These are phyloP conservation scores for Ypsolopha sequella DNA, from an alignment of 2,888 invertebrate genomes.

Conservation along the genomic window DNA sequence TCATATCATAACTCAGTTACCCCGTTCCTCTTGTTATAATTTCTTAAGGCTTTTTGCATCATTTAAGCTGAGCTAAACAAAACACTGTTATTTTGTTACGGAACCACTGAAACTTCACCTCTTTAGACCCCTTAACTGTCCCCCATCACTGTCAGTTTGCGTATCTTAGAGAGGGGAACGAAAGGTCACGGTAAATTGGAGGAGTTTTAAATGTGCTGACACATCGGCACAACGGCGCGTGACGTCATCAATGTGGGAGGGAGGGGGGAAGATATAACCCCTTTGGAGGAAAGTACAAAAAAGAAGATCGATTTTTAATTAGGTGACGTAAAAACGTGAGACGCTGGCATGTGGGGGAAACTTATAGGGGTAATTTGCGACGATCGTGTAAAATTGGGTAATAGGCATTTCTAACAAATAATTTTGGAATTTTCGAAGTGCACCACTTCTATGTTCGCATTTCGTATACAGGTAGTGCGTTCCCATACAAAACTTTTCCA, in stretches of 20 bases:
- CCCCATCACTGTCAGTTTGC: slow-evolving; percentile 5
- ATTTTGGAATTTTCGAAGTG: too few species aligned
- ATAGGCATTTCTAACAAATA: too few species aligned
- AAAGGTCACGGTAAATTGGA: slow-evolving; percentile 16
- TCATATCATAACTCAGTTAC: not conserved
- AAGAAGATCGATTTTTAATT: not conserved
- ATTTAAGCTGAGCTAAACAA: slow-evolving; percentile 38
- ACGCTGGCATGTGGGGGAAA: too few species aligned
- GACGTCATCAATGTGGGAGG: slow-evolving; percentile 15
- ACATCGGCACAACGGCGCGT: slow-evolving; percentile 16
- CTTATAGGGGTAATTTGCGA: too few species aligned
- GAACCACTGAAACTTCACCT: slow-evolving; percentile 23
- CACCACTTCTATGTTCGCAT: too few species aligned
- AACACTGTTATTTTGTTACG: slow-evolving; percentile 17
- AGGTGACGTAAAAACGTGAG: not conserved
- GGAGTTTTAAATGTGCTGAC: slow-evolving; percentile 18
- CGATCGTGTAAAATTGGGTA: too few species aligned
- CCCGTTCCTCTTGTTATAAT: slow-evolving; percentile 3
- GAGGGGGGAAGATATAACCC: not conserved
- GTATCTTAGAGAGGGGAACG: slow-evolving; percentile 6
- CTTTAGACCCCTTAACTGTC: slow-evolving; percentile 9
- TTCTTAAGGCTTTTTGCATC: slow-evolving; percentile 18
- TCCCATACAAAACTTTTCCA: too few species aligned
- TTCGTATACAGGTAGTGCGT: too few species aligned
- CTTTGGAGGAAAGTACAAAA: not conserved